phyloP scores from a whole-genome alignment of 2,888 invertebrate species.

The Andrena marginata region DNA sequence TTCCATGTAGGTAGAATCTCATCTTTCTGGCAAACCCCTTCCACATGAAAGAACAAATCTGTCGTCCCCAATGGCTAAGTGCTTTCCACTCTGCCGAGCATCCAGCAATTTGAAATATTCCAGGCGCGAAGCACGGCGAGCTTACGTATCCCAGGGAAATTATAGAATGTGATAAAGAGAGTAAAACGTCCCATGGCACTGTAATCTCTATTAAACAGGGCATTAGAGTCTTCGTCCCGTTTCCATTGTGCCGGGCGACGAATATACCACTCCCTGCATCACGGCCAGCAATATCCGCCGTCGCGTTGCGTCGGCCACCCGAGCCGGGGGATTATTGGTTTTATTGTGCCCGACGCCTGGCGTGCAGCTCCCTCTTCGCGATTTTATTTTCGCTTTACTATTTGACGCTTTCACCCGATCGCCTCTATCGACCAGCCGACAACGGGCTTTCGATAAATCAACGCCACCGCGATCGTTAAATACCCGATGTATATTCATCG shows the following conservation, averaged over 20 bases:
- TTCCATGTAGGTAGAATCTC: neutral
- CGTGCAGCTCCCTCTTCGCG: constrained; percentile 23
- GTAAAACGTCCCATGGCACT: constrained; percentile 31
- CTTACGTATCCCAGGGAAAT: constrained; percentile 26
- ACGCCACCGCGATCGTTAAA: constrained; percentile 28
- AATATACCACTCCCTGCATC: neutral
- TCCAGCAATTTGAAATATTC: neutral
- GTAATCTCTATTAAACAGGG: constrained; percentile 57
- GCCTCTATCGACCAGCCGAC: constrained; percentile 46
- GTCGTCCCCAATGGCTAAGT: neutral
- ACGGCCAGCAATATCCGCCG: constrained; percentile 60
- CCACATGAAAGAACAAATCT: too few relatives aligned
- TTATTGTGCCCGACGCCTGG: constrained; percentile 58
- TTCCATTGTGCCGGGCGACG: constrained; percentile 12
- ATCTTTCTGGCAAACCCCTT: neutral
- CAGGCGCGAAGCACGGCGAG: neutral
- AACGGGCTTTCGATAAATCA: constrained; percentile 46
- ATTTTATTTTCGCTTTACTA: constrained; percentile 65
- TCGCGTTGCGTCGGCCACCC: constrained; percentile 48
- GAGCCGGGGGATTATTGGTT: constrained; percentile 70
- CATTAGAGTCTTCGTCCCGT: constrained; percentile 47
- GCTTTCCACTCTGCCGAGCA: neutral
- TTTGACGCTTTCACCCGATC: constrained; percentile 67
- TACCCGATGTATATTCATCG: constrained; percentile 9
- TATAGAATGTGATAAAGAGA: constrained; percentile 23